Evolutionary conservation across 2,113 vertebrate species (phyloP), one percentile per base, ranked within the genome.

Genomic region (Syrrhaptes paradoxus): DNA sequence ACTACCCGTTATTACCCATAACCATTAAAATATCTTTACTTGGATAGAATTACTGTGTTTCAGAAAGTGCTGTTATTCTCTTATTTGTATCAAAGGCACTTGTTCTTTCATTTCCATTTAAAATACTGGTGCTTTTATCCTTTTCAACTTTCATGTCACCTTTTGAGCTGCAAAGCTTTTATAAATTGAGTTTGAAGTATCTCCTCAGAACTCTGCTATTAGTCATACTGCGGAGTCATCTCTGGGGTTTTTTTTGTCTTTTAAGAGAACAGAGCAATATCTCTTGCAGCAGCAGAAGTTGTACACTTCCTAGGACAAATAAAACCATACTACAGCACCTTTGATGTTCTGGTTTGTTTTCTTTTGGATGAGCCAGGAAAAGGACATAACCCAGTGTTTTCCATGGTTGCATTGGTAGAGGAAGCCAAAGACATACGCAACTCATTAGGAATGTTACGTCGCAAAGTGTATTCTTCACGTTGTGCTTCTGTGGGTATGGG

Each of bases 121-220:
- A 94, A 92, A 89, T 85, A 38, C 13, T n/a, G 14, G 11, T 79
- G 76, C 78, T 95, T 95, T 93, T 58, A 91, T 96, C 48, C 58
- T 87, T 95, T 96, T 92, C 89, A 92, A 95, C 81, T 95, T 94
- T 87, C 41, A 84, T 77, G 75, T 84, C 90, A 95, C 90, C 90
- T 89, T 95, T 95, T 74, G 68, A 95, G 68, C 63, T 86, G 68
- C 10, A 93, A 84, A 75, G 58, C 80, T 87, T 94, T 94, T 72
- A 87, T 72, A 93, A 95, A 92, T 78, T 92, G 80, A 87, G 58
- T 91, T 89, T 94, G 61, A 97, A 95, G 70, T 81, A 79, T 85
- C 87, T 94, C 45, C 66, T 91, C 61, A 90, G 70, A 95, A 82
- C 41, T 78, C 73, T 63, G 48, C 54, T 92, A 82, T 95, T 94